Percentiles rank a stretch among this genome's conserved stretches.
Evolutionary conservation across 2,888 invertebrate genomes (phyloP).

Genomic region (Leucoptera coffeella): DNA sequence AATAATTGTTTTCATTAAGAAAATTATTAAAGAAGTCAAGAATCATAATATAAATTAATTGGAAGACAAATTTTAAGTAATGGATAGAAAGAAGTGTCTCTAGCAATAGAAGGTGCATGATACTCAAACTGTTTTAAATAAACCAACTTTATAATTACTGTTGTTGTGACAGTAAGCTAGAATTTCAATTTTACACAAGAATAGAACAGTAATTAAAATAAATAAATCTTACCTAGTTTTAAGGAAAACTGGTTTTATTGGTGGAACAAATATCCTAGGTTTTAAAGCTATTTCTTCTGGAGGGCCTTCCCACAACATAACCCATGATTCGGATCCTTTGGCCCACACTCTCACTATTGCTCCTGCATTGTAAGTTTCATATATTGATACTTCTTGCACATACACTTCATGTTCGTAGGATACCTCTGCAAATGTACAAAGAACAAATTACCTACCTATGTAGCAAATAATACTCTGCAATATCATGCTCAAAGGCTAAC

Average conservation of each 20-base stretch:
- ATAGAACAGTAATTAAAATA: too few species aligned
- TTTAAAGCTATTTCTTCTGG: slow-evolving; percentile 55
- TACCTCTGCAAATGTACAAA: slow-evolving; percentile 57
- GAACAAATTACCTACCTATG: too few species aligned
- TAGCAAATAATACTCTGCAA: background rate
- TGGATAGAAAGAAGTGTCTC: too few species aligned
- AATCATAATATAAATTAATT: too few species aligned
- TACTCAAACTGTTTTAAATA: too few species aligned
- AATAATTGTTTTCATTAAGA: too few species aligned
- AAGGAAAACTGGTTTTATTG: slow-evolving; percentile 50
- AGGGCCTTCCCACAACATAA: slow-evolving; percentile 69
- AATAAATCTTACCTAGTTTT: slow-evolving; percentile 25
- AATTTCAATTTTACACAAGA: too few species aligned
- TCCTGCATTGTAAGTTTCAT: slow-evolving; percentile 83
- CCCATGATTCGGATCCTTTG: slow-evolving; percentile 53
- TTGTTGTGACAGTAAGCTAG: too few species aligned
- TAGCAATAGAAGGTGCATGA: too few species aligned
- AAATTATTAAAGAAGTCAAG: too few species aligned
- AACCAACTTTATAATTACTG: too few species aligned
- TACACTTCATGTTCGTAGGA: slow-evolving; percentile 62
- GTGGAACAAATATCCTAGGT: slow-evolving; percentile 73
- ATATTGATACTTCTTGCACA: slow-evolving; percentile 66
- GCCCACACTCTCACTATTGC: slow-evolving; percentile 79
- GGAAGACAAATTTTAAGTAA: too few species aligned
- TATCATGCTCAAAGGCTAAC: background rate